A percentile compares a stretch with the other conserved stretches of the same genome.
Conservation (phyloP, 2,113 vertebrate genomes). For the Galbula dea region DNA sequence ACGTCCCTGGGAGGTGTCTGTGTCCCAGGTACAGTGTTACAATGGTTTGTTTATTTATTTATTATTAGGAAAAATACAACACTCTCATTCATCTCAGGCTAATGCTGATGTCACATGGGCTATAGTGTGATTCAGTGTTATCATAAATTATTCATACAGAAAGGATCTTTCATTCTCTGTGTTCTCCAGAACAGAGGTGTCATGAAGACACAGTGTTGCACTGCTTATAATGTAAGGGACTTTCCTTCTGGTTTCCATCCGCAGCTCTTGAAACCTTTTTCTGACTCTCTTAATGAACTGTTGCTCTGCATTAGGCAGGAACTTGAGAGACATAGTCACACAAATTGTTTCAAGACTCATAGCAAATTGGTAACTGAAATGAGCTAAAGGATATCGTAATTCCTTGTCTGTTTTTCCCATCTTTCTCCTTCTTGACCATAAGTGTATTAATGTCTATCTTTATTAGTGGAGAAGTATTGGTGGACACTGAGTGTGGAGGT, state of each 20-base stretch:
- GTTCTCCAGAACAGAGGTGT: not conserved
- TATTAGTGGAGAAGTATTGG: not conserved
- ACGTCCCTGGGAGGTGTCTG: not conserved
- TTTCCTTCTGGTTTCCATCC: conserved; percentile 8
- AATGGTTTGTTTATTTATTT: not conserved
- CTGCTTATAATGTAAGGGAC: not conserved
- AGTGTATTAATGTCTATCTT: not conserved
- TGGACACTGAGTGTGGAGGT: not conserved
- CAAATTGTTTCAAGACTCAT: not conserved
- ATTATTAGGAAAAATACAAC: not conserved
- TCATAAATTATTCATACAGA: not conserved
- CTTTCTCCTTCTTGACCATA: not conserved
- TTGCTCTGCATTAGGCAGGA: not conserved
- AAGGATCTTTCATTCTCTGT: not conserved
- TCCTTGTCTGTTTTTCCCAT: not conserved
- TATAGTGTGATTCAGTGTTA: not conserved
- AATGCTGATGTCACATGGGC: not conserved
- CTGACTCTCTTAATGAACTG: not conserved
- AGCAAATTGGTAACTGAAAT: not conserved
- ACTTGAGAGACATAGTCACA: not conserved
- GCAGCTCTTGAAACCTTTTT: not conserved
- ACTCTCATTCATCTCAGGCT: not conserved
- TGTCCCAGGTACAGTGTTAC: not conserved
- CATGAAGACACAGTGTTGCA: not conserved
- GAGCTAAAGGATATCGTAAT: not conserved